phyloP scores from a whole-genome alignment of 2,113 vertebrate species.

The Bagarius yarrelli region DNA sequence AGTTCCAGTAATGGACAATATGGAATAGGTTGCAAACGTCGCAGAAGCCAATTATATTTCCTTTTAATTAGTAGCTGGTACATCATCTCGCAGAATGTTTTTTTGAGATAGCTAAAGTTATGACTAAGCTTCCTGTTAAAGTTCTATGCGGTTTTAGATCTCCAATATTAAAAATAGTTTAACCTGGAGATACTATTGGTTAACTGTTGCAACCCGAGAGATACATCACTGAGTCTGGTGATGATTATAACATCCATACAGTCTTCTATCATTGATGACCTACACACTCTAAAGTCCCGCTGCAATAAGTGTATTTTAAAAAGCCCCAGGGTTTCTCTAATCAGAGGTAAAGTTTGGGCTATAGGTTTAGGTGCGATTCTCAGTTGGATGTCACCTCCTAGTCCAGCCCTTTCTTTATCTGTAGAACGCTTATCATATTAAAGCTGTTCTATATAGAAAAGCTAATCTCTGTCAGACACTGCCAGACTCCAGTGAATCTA shows the following conservation, averaged over 20 bases:
- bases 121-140: too few relatives aligned
- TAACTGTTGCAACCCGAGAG: neutral
- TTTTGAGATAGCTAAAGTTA: too few relatives aligned
- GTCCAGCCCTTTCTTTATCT: neutral
- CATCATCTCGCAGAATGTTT: too few relatives aligned
- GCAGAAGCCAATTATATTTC: too few relatives aligned
- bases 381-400: neutral
- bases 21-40: neutral
- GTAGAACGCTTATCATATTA: slow-evolving; percentile 46
- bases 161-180: neutral
- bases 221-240: too few relatives aligned
- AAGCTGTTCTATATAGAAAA: slow-evolving; percentile 37
- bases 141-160: neutral
- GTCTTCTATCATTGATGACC: neutral
- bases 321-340: neutral
- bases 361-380: neutral
- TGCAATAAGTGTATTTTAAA: neutral
- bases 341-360: neutral
- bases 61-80: too few relatives aligned
- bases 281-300: neutral
- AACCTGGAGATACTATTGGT: neutral
- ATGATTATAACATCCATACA: neutral
- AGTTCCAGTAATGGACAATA: neutral
- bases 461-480: neutral
- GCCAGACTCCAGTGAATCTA: slow-evolving; percentile 10